These are phyloP conservation scores for Hirundichthys speculiger DNA, from an alignment of 2,113 vertebrate species.

Conservation along the genomic window DNA sequence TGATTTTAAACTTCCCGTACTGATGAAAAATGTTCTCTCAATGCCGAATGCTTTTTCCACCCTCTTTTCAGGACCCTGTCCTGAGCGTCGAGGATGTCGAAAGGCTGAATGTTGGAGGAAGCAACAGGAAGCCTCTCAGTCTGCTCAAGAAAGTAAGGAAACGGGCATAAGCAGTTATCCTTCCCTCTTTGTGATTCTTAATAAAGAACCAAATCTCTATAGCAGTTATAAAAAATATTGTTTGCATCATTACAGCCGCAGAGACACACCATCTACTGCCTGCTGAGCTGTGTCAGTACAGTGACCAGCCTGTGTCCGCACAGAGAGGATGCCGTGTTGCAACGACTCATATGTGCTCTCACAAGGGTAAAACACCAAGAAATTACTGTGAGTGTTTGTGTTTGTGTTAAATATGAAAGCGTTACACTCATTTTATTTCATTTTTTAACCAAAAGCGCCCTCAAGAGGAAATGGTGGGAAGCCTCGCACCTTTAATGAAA, in stretches of 20 bases:
- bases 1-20: background rate
- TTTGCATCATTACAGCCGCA: constrained; percentile 68
- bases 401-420: background rate
- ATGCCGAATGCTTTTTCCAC: background rate
- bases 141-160: constrained; percentile 73
- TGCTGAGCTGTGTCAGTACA: constrained; percentile 79
- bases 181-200: background rate
- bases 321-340: constrained; percentile 77
- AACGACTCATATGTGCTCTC: constrained; percentile 73
- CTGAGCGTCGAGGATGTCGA: constrained; percentile 74
- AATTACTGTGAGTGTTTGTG: background rate
- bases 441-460: constrained; percentile 53
- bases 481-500: constrained; percentile 52
- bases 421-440: background rate
- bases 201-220: background rate
- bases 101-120: constrained; percentile 44
- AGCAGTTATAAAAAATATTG: background rate
- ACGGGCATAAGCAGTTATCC: background rate
- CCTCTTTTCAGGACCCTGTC: constrained; percentile 77
- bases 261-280: constrained; percentile 78
- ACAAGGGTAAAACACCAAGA: constrained; percentile 70
- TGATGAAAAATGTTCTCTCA: background rate
- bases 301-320: constrained; percentile 77
- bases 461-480: constrained; percentile 62
- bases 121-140: constrained; percentile 56